phyloP scores from a whole-genome alignment of 2,113 vertebrate genomes.

The Bubo scandiacus region DNA sequence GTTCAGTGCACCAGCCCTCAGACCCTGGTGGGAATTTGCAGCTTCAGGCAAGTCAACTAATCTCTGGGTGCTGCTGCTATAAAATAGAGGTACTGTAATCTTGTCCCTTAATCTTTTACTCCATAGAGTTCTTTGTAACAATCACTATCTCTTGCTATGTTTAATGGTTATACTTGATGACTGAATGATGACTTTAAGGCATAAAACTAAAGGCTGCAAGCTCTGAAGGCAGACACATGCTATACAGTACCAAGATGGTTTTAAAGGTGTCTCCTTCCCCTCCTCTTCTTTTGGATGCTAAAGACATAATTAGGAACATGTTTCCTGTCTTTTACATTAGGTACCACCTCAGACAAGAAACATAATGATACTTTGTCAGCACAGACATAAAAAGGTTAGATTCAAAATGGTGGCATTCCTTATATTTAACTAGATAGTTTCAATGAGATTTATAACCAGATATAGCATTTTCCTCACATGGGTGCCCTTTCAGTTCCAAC shows the following conservation, averaged over 20 bases:
- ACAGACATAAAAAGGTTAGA: background rate
- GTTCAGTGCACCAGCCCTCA: background rate
- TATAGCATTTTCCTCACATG: background rate
- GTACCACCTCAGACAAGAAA: background rate
- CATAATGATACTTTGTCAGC: background rate
- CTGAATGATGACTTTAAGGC: background rate
- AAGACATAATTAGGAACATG: background rate
- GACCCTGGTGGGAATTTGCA: background rate
- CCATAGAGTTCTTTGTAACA: background rate
- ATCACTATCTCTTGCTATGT: background rate
- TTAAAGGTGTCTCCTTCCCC: background rate
- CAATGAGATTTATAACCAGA: background rate
- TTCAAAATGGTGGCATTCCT: background rate
- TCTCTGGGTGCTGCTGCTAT: background rate
- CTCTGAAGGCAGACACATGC: background rate
- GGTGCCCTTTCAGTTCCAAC: background rate
- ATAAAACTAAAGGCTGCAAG: background rate
- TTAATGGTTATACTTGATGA: background rate
- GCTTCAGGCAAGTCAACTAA: background rate
- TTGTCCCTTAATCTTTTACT: background rate
- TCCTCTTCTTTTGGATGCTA: background rate
- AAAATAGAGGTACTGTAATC: background rate
- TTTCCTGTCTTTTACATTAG: background rate
- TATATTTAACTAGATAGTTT: background rate
- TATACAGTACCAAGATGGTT: background rate